These are phyloP conservation scores for Meloidogyne chitwoodi DNA, from an alignment of 1,140 invertebrate genomes.

Conservation along the genomic window DNA sequence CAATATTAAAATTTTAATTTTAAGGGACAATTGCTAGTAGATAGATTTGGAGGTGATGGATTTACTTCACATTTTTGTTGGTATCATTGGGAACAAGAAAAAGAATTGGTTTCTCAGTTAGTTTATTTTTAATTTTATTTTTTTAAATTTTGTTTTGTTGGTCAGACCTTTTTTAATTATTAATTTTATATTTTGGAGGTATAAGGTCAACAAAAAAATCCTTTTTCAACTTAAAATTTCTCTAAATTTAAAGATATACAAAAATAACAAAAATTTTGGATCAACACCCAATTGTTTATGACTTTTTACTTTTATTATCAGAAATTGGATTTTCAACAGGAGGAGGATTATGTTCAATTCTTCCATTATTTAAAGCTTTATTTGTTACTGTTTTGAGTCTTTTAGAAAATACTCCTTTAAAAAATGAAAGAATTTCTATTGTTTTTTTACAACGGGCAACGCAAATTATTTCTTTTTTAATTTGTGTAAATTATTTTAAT, in stretches of 20 bases:
- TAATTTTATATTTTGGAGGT: too few species aligned
- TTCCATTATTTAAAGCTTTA: constrained; percentile 17
- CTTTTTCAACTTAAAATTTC: background rate
- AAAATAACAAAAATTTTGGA: background rate
- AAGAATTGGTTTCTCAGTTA: constrained; percentile 16
- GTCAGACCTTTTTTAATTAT: too few species aligned
- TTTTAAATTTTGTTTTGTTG: too few species aligned
- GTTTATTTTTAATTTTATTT: background rate
- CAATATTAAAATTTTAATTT: background rate
- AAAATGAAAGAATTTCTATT: background rate
- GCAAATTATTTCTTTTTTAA: constrained; percentile 12
- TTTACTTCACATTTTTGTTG: constrained; percentile 13
- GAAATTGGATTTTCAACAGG: constrained; percentile 2
- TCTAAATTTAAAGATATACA: background rate
- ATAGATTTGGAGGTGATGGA: constrained; percentile 15
- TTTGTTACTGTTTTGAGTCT: constrained; percentile 8
- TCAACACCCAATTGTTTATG: constrained; percentile 16
- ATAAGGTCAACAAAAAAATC: too few species aligned
- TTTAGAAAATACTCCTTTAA: constrained; percentile 2
- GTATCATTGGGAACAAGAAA: constrained; percentile 17
- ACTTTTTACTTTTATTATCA: constrained; percentile 18
- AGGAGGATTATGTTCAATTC: constrained; percentile 17
- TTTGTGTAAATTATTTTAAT: constrained; percentile 9
- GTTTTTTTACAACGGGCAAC: background rate
- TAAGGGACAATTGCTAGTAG: constrained; percentile 16